A percentile compares a stretch with the other conserved stretches of the same genome.
Conservation (phyloP, 2,113 vertebrate species). For the Oreotrochilus melanogaster region DNA sequence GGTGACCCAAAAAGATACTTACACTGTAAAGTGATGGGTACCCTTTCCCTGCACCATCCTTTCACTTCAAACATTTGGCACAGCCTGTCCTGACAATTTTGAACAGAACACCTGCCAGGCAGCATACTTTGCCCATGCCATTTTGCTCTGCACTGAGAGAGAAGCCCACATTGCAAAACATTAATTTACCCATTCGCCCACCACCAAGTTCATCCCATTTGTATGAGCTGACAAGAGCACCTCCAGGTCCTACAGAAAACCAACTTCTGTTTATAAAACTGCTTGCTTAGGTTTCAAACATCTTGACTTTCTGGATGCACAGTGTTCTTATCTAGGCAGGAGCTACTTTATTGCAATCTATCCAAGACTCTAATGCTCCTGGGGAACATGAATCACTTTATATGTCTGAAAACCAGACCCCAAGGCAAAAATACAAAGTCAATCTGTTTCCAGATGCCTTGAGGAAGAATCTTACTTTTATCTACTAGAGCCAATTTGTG, state of each 20-base stretch:
- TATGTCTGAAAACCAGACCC: neutral
- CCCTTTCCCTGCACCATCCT: neutral
- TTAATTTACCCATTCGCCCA: neutral
- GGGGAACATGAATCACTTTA: neutral
- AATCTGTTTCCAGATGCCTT: neutral
- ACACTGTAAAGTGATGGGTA: neutral
- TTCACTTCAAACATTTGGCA: neutral
- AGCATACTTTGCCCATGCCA: neutral
- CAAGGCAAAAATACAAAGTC: neutral
- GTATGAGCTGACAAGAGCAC: neutral
- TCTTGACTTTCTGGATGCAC: neutral
- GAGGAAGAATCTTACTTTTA: neutral
- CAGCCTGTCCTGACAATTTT: neutral
- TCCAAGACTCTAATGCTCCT: neutral
- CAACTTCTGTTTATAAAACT: neutral
- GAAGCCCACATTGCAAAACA: neutral
- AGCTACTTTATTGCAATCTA: neutral
- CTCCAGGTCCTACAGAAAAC: neutral
- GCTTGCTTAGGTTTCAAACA: neutral
- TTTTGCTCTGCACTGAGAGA: neutral
- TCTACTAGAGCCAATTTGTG: neutral
- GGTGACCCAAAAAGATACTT: neutral
- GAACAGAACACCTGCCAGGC: neutral
- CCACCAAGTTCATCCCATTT: neutral
- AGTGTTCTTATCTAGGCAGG: neutral